These are phyloP conservation scores for Elephantulus edwardii DNA, from an alignment of 2,113 vertebrate genomes.

Conservation along the genomic window DNA sequence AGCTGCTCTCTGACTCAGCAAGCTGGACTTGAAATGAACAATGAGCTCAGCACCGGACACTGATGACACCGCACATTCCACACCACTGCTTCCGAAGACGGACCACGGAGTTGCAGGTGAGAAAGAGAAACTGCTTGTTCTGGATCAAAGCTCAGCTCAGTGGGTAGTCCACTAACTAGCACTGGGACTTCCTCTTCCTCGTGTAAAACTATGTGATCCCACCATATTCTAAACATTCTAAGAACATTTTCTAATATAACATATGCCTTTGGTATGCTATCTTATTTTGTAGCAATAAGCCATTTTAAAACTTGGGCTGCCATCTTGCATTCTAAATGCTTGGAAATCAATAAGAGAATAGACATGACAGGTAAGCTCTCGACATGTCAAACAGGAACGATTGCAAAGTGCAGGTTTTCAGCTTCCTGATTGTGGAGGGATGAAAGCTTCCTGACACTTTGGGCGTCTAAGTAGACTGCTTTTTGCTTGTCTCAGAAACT, in stretches of 20 bases:
- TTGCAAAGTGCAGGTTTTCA: not conserved
- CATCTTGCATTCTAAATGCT: not conserved
- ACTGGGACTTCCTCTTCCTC: not conserved
- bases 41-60: conserved; percentile 55
- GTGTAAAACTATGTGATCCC: conserved; percentile 65
- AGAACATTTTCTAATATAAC: not conserved
- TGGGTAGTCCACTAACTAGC: conserved; percentile 71
- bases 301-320: not conserved
- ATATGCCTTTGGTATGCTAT: not conserved
- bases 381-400: not conserved
- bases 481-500: not conserved
- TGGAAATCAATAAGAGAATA: not conserved
- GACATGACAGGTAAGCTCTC: not conserved
- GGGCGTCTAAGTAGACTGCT: not conserved
- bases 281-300: not conserved
- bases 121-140: conserved; percentile 81
- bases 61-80: conserved; percentile 75
- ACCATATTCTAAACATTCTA: conserved; percentile 55
- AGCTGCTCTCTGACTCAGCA: conserved; percentile 67
- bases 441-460: not conserved
- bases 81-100: conserved; percentile 81
- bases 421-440: not conserved
- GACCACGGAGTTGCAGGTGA: conserved; percentile 72
- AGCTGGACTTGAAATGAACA: conserved; percentile 70
- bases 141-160: conserved; percentile 69